Evolutionary conservation across 2,888 invertebrate genomes (phyloP).

Genomic region (Plebejus argus): DNA sequence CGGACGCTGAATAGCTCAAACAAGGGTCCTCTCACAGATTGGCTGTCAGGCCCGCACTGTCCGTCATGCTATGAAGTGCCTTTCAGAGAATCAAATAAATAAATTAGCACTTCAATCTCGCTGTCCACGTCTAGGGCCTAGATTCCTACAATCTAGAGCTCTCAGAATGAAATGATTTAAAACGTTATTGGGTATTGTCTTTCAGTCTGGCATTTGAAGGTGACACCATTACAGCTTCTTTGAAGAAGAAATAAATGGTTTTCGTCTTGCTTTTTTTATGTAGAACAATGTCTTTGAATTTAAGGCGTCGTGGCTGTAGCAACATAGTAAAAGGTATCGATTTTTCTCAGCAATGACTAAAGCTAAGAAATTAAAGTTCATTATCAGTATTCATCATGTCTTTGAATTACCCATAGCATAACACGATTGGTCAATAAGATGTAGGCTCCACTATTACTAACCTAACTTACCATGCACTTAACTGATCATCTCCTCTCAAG

Average conservation of each 20-base stretch:
- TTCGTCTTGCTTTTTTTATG: too few species aligned
- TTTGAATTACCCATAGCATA: too few species aligned
- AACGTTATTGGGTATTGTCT: neutral
- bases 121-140: neutral
- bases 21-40: slow-evolving; percentile 67
- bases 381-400: too few species aligned
- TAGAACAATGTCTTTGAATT: too few species aligned
- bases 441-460: neutral
- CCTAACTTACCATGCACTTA: neutral
- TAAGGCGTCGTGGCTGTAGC: too few species aligned
- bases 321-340: too few species aligned
- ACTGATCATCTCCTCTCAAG: neutral
- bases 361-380: too few species aligned
- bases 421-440: too few species aligned
- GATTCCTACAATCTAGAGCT: neutral
- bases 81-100: slow-evolving; percentile 20
- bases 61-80: slow-evolving; percentile 2
- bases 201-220: neutral
- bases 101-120: slow-evolving; percentile 25
- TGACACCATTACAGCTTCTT: neutral
- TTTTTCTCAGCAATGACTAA: too few species aligned
- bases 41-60: slow-evolving; percentile 55
- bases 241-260: too few species aligned
- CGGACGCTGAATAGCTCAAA: slow-evolving; percentile 59
- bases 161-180: neutral